Evolutionary conservation across 1,140 invertebrate species (phyloP).

Genomic region (Drosophila arizonae): DNA sequence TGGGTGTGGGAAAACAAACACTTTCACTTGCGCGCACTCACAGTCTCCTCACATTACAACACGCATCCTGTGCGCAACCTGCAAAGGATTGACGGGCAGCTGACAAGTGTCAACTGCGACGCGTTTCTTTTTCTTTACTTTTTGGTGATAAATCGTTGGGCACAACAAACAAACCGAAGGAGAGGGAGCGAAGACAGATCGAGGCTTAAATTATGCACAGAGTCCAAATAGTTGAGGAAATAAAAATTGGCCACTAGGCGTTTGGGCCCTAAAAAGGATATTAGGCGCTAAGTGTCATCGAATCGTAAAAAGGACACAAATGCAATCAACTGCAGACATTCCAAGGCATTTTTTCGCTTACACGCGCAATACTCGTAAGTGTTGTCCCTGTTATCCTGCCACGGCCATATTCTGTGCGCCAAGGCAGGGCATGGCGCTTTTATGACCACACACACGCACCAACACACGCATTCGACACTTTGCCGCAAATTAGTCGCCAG

Average conservation of each 20-base stretch:
- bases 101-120: constrained; percentile 65
- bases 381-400: constrained; percentile 22
- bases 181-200: background rate
- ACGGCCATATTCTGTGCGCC: background rate
- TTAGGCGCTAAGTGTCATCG: constrained; percentile 72
- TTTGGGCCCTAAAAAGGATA: constrained; percentile 67
- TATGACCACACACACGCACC: constrained; percentile 52
- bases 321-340: constrained; percentile 78
- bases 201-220: constrained; percentile 60
- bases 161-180: constrained; percentile 16
- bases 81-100: constrained; percentile 75
- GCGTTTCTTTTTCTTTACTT: background rate
- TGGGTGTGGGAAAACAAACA: constrained; percentile 68
- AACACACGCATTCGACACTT: constrained; percentile 60
- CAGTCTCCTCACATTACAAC: constrained; percentile 64
- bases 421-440: constrained; percentile 37
- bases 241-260: constrained; percentile 49
- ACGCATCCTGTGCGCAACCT: constrained; percentile 69
- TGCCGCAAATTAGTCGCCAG: constrained; percentile 64
- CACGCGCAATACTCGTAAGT: constrained; percentile 61
- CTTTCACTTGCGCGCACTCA: constrained; percentile 50
- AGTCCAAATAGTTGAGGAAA: constrained; percentile 62
- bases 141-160: constrained; percentile 24
- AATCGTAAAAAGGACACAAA: constrained; percentile 70
- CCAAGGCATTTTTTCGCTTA: constrained; percentile 65